Evolutionary conservation across 2,888 invertebrate species (phyloP).

Genomic region (Linnaemya vulpina): DNA sequence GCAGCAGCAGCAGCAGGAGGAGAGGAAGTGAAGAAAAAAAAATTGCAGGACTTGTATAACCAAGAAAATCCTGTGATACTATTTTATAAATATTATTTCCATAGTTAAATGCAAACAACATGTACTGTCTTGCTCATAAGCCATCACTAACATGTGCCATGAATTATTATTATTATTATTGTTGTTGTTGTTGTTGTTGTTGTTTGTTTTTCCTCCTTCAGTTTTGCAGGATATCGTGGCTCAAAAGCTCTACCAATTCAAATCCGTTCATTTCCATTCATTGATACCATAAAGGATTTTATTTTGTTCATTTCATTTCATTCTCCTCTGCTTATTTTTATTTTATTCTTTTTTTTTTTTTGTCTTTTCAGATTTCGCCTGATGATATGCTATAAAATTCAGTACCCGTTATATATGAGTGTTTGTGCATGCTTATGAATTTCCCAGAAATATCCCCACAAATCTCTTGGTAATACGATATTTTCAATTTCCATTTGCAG

Average conservation of each 20-base stretch:
- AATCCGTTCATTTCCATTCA: slow-evolving; percentile 25
- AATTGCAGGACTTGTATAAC: neutral
- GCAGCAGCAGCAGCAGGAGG: too few species aligned
- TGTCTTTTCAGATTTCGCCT: slow-evolving; percentile 41
- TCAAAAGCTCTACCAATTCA: slow-evolving; percentile 54
- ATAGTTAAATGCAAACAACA: neutral
- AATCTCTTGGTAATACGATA: slow-evolving; percentile 77
- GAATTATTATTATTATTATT: slow-evolving; percentile 25
- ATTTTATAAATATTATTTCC: slow-evolving; percentile 39
- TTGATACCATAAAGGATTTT: slow-evolving; percentile 45
- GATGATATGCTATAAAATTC: slow-evolving; percentile 52
- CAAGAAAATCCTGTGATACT: slow-evolving; percentile 15
- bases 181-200: too few species aligned
- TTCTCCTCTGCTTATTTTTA: too few species aligned
- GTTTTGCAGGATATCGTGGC: slow-evolving; percentile 45
- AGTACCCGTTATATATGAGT: neutral
- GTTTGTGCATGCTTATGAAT: neutral
- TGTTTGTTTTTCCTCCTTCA: too few species aligned
- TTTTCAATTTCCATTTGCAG: slow-evolving; percentile 77
- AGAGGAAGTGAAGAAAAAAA: too few species aligned
- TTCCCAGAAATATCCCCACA: slow-evolving; percentile 72
- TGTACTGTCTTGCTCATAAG: neutral
- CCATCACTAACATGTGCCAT: neutral
- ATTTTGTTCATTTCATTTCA: too few species aligned
- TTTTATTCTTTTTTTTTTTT: slow-evolving; percentile 15